Conservation (phyloP, 2,113 vertebrate genomes). For the Zingel zingel region DNA sequence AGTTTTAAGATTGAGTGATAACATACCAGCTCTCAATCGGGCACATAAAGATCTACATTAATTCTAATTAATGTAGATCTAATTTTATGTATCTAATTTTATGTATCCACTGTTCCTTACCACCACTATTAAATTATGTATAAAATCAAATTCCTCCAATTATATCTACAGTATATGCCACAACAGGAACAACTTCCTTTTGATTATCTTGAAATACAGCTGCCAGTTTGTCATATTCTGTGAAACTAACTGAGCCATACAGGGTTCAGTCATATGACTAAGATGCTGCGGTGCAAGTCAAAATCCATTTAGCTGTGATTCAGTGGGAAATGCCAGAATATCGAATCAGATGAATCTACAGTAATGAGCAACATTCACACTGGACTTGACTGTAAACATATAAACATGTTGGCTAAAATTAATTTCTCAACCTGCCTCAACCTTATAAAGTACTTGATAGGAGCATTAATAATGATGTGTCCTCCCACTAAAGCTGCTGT, state of each 20-base stretch:
- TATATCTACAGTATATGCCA: slow-evolving; percentile 4
- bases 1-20: background rate
- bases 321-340: slow-evolving; percentile 59
- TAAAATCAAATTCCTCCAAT: slow-evolving; percentile 7
- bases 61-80: background rate
- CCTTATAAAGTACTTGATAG: slow-evolving; percentile 42
- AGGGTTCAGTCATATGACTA: slow-evolving; percentile 45
- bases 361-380: slow-evolving; percentile 58
- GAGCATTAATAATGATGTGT: slow-evolving; percentile 32
- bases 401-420: slow-evolving; percentile 46
- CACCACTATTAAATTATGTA: background rate
- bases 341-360: slow-evolving; percentile 54
- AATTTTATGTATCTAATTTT: background rate
- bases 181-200: slow-evolving; percentile 4
- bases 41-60: background rate
- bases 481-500: slow-evolving; percentile 21
- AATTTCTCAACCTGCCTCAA: slow-evolving; percentile 42
- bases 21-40: background rate
- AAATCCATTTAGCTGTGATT: slow-evolving; percentile 64
- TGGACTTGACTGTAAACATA: slow-evolving; percentile 47
- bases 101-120: background rate
- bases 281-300: slow-evolving; percentile 48
- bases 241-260: slow-evolving; percentile 48
- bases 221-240: slow-evolving; percentile 27
- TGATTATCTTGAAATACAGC: slow-evolving; percentile 21